Conservation (phyloP, 2,113 vertebrate genomes). For the Callospermophilus lateralis region DNA sequence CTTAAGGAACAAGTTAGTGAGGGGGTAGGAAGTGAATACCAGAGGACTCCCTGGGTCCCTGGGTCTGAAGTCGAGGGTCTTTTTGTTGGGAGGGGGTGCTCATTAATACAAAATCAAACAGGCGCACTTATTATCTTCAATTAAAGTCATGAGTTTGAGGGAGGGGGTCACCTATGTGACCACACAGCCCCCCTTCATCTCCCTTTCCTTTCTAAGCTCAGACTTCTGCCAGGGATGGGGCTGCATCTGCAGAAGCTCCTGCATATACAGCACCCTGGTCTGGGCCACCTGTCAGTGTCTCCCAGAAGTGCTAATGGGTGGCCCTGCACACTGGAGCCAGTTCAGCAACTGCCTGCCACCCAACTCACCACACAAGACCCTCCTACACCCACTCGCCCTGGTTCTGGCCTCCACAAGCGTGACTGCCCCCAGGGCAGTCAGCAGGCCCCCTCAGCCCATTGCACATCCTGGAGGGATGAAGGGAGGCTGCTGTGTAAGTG, state of each 20-base stretch:
- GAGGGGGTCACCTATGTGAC: neutral
- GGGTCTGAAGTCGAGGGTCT: neutral
- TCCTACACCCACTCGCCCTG: accelerated
- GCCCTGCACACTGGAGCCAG: no score
- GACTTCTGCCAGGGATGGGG: no score
- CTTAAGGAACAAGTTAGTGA: neutral
- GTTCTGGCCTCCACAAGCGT: neutral
- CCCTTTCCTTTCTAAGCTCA: neutral
- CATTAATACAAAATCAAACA: neutral
- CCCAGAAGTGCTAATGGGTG: accelerated
- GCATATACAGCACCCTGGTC: neutral
- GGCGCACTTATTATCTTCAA: neutral
- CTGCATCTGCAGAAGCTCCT: neutral
- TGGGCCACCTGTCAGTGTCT: neutral
- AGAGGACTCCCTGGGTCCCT: accelerated
- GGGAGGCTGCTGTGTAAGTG: no score
- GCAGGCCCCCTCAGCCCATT: no score
- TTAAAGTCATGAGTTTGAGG: neutral
- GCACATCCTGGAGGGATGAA: neutral
- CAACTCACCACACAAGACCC: neutral
- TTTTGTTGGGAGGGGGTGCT: neutral
- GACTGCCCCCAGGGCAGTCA: neutral
- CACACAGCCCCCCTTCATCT: neutral
- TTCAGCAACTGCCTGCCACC: neutral
- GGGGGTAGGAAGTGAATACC: neutral